Evolutionary conservation across 2,888 invertebrate species (phyloP).

Genomic region (Epinotia bilunana): DNA sequence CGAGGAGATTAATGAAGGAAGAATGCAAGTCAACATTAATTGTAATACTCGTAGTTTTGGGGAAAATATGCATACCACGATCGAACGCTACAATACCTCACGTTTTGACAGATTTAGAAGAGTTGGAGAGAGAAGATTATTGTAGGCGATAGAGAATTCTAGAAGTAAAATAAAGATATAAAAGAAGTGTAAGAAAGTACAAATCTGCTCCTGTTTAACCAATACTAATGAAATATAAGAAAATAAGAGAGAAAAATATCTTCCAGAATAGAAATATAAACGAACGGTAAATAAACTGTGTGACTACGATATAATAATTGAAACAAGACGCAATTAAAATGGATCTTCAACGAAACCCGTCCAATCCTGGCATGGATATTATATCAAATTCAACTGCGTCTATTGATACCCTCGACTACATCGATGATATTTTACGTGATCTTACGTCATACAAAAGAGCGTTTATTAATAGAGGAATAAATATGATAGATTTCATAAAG

Average conservation of each 20-base stretch:
- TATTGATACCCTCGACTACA: neutral
- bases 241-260: neutral
- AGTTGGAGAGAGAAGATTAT: conserved; percentile 59
- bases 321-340: neutral
- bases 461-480: neutral
- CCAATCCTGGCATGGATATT: neutral
- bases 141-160: conserved; percentile 54
- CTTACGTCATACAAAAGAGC: neutral
- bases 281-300: neutral
- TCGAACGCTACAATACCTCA: conserved; percentile 54
- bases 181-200: neutral
- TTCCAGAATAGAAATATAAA: neutral
- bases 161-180: conserved; percentile 50
- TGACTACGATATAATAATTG: neutral
- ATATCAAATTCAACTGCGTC: neutral
- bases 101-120: conserved; percentile 58
- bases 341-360: neutral
- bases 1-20: neutral
- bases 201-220: too few relatives aligned
- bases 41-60: conserved; percentile 51
- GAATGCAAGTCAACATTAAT: conserved; percentile 33
- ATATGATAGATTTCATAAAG: neutral
- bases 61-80: conserved; percentile 58
- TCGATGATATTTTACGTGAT: neutral
- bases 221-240: neutral